Evolutionary conservation across 2,888 invertebrate genomes (phyloP), one percentile per base, ranked within the genome.

Genomic region (Protonemura montana): DNA sequence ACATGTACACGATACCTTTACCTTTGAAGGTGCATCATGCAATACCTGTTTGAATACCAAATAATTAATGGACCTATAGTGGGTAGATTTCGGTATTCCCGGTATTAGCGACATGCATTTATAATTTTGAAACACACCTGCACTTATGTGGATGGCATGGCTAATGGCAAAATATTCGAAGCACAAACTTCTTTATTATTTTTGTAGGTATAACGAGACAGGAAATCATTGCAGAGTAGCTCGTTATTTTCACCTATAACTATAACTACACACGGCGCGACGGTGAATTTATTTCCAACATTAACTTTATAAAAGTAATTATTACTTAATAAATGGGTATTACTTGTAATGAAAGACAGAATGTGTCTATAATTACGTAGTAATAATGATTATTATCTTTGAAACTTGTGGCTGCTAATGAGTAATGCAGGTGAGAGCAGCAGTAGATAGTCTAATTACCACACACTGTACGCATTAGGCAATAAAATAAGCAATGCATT

Each of bases 271-370:
- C 41, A 59, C 21, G 59, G 59, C 27, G 76, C 27, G 76, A n/a
- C n/a, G n/a, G 59, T 28, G 59, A 42, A 59, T 84, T 81, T 81
- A 81, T 81, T 81, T 81, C 81, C 21, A 35, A n/a, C 10, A 28
- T 81, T 6, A 76, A 76, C 28, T 76, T 59, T 76, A 76, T 76
- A 21, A 59, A 81, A 59, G 84, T 59, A 84, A 84, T 84, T 84
- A 84, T 84, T 84, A 25, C 59, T 84, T 84, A 82, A 59, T 76
- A 84, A 84, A 84, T 76, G 76, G 84, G 76, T 84, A 84, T 84
- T 76, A 82, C 41, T 30, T 29, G 76, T 76, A 84, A 84, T 83
- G 82, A 83, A 83, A 83, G 82, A 41, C 82, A 35, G 82, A 35
- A 83, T 84, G 84, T 84, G 84, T 76, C 84, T 84, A 29, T 84